Base-by-base conservation (phyloP, 1,140 invertebrate genomes). In the Drosophila parvula region DNA sequence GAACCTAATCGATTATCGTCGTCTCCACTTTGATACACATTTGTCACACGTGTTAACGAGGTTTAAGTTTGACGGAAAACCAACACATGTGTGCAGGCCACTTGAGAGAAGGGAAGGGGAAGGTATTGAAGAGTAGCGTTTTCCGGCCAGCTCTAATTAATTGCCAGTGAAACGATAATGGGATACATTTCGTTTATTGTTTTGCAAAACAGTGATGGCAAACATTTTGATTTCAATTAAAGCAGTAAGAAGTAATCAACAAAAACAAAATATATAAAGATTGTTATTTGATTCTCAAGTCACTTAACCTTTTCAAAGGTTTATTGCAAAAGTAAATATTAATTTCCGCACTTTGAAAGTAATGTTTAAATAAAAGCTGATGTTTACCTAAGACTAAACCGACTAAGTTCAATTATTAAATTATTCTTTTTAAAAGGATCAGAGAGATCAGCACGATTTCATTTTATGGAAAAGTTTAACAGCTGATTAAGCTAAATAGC, bases 21-120 rank as follows among this genome's bases (percentile, higher is more conserved):
- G 43, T 16, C 18, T 18, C 14, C 45, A 67, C 22, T 47, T 32
- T 64, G 38, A 27, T 41, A 44, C 65, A 69, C 65, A 69, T 69
- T 69, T 36, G 62, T 36, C 45, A 69, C 62, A 69, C 65, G 22
- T 69, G 65, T 53, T 67, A 28, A 28, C 47, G 40, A 22, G 32
- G 30, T 68, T 36, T 11, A n/a, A 32, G 11, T 47, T 63, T 4
- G n/a, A 28, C 5, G 16, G 18, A 34, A 61, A 64, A 43, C 4
- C 10, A 28, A 62, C 45, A 51, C 65, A 69, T 51, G 47, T 67
- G 65, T 53, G 36, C 12, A 18, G 30, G 18, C 60, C 55, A 76
- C 47, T 74, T 56, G 36, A 58, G 40, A 51, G 4, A 18, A 2
- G 16, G 8, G 30, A 36, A 55, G 34, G n/a, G n/a, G 16, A 55